Evolutionary conservation across 2,888 invertebrate genomes (phyloP).

Genomic region (Taphrorychus bicolor): DNA sequence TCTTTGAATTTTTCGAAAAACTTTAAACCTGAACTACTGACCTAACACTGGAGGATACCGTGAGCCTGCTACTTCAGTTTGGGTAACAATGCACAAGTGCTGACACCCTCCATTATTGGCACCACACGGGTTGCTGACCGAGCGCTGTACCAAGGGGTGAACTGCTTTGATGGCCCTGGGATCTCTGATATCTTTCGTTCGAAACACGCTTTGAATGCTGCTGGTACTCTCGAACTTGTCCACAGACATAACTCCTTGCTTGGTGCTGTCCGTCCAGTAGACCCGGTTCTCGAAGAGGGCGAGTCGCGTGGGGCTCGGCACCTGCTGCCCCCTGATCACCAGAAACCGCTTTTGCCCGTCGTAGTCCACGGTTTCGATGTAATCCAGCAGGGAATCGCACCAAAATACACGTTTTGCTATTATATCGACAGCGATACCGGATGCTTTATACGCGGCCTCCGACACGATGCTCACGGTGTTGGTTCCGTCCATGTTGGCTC

Average conservation of each 20-base stretch:
- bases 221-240: constrained; percentile 78
- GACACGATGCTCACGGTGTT: constrained; percentile 83
- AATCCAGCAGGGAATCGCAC: constrained; percentile 95
- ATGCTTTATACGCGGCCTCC: constrained; percentile 93
- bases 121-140: constrained; percentile 78
- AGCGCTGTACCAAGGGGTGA: constrained; percentile 79
- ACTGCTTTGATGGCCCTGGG: constrained; percentile 86
- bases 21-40: constrained; percentile 2
- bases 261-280: constrained; percentile 91
- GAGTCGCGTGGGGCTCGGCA: constrained; percentile 81
- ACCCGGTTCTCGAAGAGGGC: constrained; percentile 86
- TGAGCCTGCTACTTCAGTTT: constrained; percentile 41
- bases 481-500: constrained; percentile 95
- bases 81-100: constrained; percentile 92
- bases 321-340: constrained; percentile 78
- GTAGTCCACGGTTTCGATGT: constrained; percentile 96
- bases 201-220: constrained; percentile 78
- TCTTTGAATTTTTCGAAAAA: too few species aligned
- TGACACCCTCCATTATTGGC: constrained; percentile 88
- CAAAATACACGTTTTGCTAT: constrained; percentile 90
- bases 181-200: constrained; percentile 80
- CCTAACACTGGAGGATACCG: constrained; percentile 25
- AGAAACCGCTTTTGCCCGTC: constrained; percentile 82
- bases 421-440: constrained; percentile 91
- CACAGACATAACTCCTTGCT: constrained; percentile 56